phyloP scores from a whole-genome alignment of 1,140 invertebrate species.

The Ylistrum balloti region DNA sequence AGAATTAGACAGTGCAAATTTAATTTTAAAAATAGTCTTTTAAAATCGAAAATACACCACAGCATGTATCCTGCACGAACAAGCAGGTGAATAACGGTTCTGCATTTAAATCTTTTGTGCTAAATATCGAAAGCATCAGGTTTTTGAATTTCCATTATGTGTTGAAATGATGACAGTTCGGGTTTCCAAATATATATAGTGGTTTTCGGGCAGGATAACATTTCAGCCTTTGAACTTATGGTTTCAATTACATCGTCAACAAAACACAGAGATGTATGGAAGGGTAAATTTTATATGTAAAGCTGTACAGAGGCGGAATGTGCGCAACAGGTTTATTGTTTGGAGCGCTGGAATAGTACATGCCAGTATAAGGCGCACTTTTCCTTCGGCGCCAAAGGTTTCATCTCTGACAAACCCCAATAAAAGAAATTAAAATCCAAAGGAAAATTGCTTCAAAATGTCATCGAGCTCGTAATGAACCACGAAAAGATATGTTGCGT shows the following conservation, averaged over 20 bases:
- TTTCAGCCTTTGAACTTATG: neutral
- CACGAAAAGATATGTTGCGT: neutral
- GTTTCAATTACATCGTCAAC: neutral
- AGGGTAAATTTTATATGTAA: neutral
- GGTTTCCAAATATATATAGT: neutral
- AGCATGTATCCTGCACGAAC: neutral
- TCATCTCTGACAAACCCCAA: neutral
- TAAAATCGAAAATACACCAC: neutral
- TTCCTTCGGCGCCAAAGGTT: conserved; percentile 22
- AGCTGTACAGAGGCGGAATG: neutral
- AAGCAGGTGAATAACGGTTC: neutral
- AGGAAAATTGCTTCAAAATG: conserved; percentile 34
- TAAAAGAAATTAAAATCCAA: conserved; percentile 28
- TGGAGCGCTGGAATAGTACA: neutral
- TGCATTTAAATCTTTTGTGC: neutral
- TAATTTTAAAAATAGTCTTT: conserved; percentile 10
- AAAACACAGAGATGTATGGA: neutral
- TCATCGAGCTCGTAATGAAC: neutral
- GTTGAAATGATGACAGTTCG: neutral
- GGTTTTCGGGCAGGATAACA: neutral
- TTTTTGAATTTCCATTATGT: neutral
- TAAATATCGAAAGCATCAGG: conserved; percentile 15
- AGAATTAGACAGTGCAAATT: conserved; percentile 14
- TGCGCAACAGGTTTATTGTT: neutral
- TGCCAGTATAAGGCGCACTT: neutral